Evolutionary conservation across 2,113 vertebrate species (phyloP).

Genomic region (Hemibagrus wyckioides): DNA sequence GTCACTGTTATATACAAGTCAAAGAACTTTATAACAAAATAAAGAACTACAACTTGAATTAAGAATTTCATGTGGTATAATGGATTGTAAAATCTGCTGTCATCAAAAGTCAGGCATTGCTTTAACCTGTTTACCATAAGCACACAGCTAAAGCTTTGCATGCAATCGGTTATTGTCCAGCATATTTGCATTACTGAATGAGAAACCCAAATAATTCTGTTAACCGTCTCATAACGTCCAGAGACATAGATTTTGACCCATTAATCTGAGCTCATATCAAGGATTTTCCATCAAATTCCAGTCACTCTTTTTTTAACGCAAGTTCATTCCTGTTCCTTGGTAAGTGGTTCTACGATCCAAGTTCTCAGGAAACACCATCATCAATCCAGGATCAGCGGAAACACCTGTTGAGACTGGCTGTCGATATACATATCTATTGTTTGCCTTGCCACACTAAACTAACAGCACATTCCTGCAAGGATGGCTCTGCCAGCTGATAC

Average conservation of each 20-base stretch:
- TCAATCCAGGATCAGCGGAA: slow-evolving; percentile 11
- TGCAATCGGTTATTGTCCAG: neutral
- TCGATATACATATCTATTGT: neutral
- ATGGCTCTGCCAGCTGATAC: neutral
- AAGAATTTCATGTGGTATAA: neutral
- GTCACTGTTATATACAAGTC: no score
- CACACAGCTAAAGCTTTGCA: neutral
- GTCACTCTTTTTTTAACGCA: neutral
- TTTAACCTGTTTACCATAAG: neutral
- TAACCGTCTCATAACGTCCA: neutral
- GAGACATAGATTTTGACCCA: neutral
- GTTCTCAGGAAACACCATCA: neutral
- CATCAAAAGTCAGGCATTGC: no score
- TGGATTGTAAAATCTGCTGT: neutral
- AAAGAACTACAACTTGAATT: no score
- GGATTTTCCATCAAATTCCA: neutral
- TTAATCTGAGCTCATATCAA: neutral
- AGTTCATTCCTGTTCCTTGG: neutral
- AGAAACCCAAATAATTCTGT: neutral
- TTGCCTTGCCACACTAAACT: neutral
- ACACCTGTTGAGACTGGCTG: neutral
- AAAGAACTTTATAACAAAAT: no score
- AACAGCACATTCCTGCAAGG: neutral
- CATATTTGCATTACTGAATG: neutral
- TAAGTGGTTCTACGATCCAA: neutral